Evolutionary conservation across 35 echinoderm and acorn worm genomes (phyloP).

Genomic region (Eucidaris tribuloides): DNA sequence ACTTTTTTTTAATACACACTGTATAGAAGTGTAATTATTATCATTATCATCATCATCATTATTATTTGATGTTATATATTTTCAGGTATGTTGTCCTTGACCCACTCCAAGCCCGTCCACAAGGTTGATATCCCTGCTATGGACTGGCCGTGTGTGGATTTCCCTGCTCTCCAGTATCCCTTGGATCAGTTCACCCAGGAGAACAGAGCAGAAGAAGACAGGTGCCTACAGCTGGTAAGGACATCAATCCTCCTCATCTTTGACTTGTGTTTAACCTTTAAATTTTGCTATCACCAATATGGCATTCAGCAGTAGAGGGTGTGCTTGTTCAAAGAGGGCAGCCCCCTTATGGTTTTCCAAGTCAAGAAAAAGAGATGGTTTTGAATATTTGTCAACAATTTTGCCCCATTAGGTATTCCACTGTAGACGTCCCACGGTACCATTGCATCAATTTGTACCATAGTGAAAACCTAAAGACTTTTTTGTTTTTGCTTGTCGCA

Average conservation of each 20-base stretch:
- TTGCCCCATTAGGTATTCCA: background rate
- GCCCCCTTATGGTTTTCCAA: background rate
- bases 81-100: slow-evolving; percentile 74
- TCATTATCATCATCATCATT: too few species aligned
- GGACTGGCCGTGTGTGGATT: slow-evolving; percentile 71
- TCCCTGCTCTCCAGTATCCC: slow-evolving; percentile 83
- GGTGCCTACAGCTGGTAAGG: slow-evolving; percentile 77
- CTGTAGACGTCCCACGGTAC: background rate
- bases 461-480: too few species aligned
- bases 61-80: too few species aligned
- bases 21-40: too few species aligned
- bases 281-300: background rate
- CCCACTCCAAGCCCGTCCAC: slow-evolving; percentile 84
- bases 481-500: too few species aligned
- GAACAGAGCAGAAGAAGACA: slow-evolving; percentile 83
- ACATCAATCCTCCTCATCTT: background rate
- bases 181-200: slow-evolving; percentile 58
- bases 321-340: background rate
- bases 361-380: background rate
- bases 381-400: background rate
- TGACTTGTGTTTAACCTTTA: too few species aligned
- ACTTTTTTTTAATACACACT: too few species aligned
- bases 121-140: slow-evolving; percentile 80
- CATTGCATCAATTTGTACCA: background rate
- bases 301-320: too few species aligned